phyloP scores from a whole-genome alignment of 37 sponge, comb jelly and placozoan species.

The Agelas oroides region DNA sequence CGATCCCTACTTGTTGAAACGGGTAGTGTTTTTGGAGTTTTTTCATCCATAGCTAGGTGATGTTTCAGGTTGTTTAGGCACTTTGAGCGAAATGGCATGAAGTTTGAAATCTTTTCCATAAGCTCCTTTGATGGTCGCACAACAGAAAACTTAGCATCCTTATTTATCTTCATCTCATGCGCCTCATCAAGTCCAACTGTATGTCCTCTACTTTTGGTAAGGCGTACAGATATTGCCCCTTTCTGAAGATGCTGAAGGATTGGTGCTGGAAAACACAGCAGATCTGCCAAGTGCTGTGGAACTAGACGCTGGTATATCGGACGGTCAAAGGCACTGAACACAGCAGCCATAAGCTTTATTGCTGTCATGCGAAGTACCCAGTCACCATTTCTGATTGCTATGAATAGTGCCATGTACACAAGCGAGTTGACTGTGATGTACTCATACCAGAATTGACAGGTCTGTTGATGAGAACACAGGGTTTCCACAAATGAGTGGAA shows the following conservation, averaged over 20 bases:
- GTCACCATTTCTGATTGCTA: background rate
- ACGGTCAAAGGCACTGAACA: slow-evolving; percentile 12
- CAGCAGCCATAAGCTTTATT: background rate
- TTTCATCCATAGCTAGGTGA: background rate
- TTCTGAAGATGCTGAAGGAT: background rate
- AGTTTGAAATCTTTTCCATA: background rate
- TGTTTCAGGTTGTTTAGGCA: background rate
- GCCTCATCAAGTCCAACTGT: slow-evolving; percentile 12
- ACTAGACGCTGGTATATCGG: slow-evolving; percentile 3
- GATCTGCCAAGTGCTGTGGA: background rate
- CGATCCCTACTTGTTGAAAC: background rate
- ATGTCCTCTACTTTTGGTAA: background rate
- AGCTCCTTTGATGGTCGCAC: background rate
- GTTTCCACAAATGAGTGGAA: background rate
- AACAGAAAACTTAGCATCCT: slow-evolving; percentile 1
- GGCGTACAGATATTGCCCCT: background rate
- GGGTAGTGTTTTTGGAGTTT: background rate
- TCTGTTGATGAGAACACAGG: no score
- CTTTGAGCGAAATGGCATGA: background rate
- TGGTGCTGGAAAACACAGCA: background rate
- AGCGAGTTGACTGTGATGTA: slow-evolving; percentile 1
- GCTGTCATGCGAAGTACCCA: background rate
- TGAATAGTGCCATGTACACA: background rate
- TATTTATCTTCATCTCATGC: slow-evolving; percentile 24
- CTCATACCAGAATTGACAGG: no score